Evolutionary conservation across 2,113 vertebrate species (phyloP).

Genomic region (Rousettus leschenaultii): DNA sequence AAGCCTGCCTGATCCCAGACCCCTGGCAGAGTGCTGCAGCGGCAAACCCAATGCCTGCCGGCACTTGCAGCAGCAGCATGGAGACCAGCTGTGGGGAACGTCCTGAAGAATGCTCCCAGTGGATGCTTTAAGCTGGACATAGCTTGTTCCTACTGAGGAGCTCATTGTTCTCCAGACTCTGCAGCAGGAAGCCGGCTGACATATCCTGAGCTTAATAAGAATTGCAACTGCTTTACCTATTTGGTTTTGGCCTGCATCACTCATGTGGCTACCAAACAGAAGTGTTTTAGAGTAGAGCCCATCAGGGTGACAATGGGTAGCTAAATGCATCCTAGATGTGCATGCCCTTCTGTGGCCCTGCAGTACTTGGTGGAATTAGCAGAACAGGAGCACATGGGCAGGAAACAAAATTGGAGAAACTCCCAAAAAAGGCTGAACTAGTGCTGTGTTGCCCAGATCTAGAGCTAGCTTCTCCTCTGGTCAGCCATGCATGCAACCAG

Average conservation of each 20-base stretch:
- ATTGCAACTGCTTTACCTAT: not conserved
- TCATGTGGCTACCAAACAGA: not conserved
- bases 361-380: not conserved
- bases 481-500: not conserved
- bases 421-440: not conserved
- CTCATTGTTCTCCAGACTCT: not conserved
- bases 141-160: not conserved
- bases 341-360: not conserved
- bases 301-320: not conserved
- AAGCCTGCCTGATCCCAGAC: not conserved
- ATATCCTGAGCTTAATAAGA: not conserved
- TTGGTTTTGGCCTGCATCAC: not conserved
- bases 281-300: not conserved
- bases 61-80: not conserved
- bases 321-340: not conserved
- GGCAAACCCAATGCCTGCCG: not conserved
- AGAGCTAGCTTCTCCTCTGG: not conserved
- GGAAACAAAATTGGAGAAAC: not conserved
- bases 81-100: not conserved
- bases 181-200: not conserved
- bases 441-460: not conserved
- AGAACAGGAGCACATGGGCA: not conserved
- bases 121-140: constrained; percentile 44
- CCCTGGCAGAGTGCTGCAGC: not conserved
- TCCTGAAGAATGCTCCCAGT: constrained; percentile 70